These are phyloP conservation scores for Zhuqinia jingwanae DNA, from an alignment of 2,888 invertebrate species.

Conservation along the genomic window DNA sequence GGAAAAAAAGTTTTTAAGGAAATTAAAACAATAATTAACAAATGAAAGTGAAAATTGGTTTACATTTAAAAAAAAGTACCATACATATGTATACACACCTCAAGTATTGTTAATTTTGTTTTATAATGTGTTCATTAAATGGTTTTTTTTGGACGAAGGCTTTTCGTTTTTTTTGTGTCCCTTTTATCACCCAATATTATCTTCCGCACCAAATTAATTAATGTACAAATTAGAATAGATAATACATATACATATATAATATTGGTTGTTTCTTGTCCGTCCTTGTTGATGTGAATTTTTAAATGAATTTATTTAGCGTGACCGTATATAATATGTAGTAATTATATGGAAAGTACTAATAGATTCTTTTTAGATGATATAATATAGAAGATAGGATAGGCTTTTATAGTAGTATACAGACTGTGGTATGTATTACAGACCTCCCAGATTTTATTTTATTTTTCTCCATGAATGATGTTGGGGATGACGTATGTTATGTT, in stretches of 20 bases:
- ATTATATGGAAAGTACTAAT: background rate
- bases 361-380: background rate
- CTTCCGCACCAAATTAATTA: background rate
- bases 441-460: slow-evolving; percentile 2
- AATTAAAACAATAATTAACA: background rate
- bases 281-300: slow-evolving; percentile 37
- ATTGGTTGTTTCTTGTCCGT: slow-evolving; percentile 35
- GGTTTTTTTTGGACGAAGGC: background rate
- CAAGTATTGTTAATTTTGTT: slow-evolving; percentile 11
- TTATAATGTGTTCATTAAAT: slow-evolving; percentile 26
- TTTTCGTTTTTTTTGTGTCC: background rate
- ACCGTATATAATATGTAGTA: background rate
- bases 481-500: background rate
- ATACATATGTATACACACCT: background rate
- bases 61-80: background rate
- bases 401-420: background rate
- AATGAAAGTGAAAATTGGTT: background rate
- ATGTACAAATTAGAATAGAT: slow-evolving; percentile 5
- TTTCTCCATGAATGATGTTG: background rate
- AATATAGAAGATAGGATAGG: no score
- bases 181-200: background rate
- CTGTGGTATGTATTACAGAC: background rate
- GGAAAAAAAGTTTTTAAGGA: background rate
- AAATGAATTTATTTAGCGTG: slow-evolving; percentile 13
- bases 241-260: background rate